Base-by-base conservation (phyloP, 2,888 invertebrate genomes). In the Pachymerium ferrugineum region DNA sequence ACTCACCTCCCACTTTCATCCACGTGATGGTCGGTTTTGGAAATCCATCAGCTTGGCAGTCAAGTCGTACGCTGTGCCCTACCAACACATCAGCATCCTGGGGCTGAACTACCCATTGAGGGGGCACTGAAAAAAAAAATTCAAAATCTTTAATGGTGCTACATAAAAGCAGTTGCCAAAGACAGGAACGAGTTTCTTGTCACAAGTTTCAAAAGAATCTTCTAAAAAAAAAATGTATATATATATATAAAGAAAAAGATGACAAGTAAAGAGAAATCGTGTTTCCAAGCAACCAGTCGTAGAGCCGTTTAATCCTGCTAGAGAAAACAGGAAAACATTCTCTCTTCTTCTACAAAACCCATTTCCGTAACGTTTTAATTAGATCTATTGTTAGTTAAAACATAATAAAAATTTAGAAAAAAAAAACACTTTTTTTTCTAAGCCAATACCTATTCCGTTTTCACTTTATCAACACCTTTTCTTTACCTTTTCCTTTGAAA, bases 41-140 rank as follows among this genome's bases (percentile, higher is more conserved):
- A 86, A 94, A 95, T 80, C 95, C 94, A 85, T 95, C 94, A 83
- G 94, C 93, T 87, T 94, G 94, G 85, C 95, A 95, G 87, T 95
- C 94, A 80, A 95, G 92, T 82, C 93, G 91, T 78, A 94, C 94
- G 84, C 94, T 93, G 79, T 93, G 93, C 78, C 94, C 94, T 85
- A 94, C 94, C 78, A 94, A 94, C 85, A 94, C 94, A 80, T 94
- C 94, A 86, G 94, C 94, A 83, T 95, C 94, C 81, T 93, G 93
- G 74, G 95, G 95, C 84, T 94, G 94, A 80, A 94, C 86, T 84
- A 94, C 94, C 95, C 95, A 95, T 84, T 94, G 92, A 77, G 95
- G 95, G 80, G 95, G 94, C 81, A 95, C 95, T 95, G 78, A 69
- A 74, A 76, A 75, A 38, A 75, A 30, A 72, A 35, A 35, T 62